These are phyloP conservation scores for Apis laboriosa DNA, from an alignment of 1,140 invertebrate species.

Conservation along the genomic window DNA sequence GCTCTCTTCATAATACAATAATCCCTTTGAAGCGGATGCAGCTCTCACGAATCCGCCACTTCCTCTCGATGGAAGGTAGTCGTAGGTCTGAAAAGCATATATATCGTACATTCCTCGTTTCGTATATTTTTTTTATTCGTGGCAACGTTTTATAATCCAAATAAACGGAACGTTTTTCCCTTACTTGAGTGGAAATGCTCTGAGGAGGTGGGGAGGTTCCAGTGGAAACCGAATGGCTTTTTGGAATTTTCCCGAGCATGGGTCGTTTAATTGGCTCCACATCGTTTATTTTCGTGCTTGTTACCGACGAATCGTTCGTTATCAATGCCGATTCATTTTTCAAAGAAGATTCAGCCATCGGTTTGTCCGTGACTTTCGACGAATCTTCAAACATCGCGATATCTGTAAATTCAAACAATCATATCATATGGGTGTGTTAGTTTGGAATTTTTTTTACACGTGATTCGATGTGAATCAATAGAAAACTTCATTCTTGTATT, in stretches of 20 bases:
- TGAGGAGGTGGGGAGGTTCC: slow-evolving; percentile 93
- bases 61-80: slow-evolving; percentile 61
- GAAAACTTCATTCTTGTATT: background rate
- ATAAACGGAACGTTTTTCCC: slow-evolving; percentile 1
- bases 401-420: slow-evolving; percentile 52
- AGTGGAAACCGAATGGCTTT: slow-evolving; percentile 67
- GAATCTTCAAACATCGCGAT: slow-evolving; percentile 31
- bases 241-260: slow-evolving; percentile 44
- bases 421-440: background rate
- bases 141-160: background rate
- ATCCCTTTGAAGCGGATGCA: slow-evolving; percentile 68
- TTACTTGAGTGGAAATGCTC: slow-evolving; percentile 92
- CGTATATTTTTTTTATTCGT: background rate
- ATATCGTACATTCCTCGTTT: background rate
- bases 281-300: background rate
- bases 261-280: slow-evolving; percentile 27
- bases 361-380: background rate
- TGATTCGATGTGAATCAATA: background rate
- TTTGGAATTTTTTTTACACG: background rate
- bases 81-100: slow-evolving; percentile 74
- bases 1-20: slow-evolving; percentile 73
- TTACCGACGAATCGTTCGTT: background rate
- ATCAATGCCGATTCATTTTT: background rate
- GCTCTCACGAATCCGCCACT: slow-evolving; percentile 66
- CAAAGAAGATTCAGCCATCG: background rate